Evolutionary conservation across 1,140 invertebrate species (phyloP), one percentile per base, ranked within the genome.

Genomic region (Mamestra configurata): DNA sequence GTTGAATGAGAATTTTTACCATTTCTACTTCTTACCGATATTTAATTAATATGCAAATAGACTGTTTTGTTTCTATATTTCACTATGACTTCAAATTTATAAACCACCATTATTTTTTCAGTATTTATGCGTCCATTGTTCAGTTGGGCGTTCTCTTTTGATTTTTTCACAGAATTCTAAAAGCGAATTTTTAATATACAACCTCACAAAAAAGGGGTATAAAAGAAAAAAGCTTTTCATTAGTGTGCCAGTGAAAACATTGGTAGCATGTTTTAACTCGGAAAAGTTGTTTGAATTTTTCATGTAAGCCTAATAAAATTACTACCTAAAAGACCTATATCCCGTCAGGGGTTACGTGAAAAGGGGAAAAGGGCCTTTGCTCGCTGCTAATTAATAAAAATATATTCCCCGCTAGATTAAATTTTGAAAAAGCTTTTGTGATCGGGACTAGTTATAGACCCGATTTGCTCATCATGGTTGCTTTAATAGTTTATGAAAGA

Each of bases 201-300:
- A 46, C 8, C 2, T 7, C 46, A 71, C 68, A 71, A 71, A 71
- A n/a, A 71, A 71, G 46, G 46, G 43, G 22, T 22, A 55, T 53
- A 73, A 55, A 57, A 73, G 71, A 57, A 73, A 72, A 76, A 76
- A 27, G 73, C 43, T 64, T 64, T 76, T 76, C 73, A 76, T 76
- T 64, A 61, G 40, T 49, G 73, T 49, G n/a, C 55, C 31, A 73
- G 43, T 31, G 20, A 49, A 76, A 76, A 64, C 55, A 76, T 76
- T 64, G 40, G 57, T 27, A 76, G 43, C 27, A 22, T 43, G 73
- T 49, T 61, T 73, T 61, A 76, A 64, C 57, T 31, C 57, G 22
- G 55, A 61, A 76, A 76, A 49, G 22, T 76, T 46, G 37, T 40
- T 31, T 46, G 55, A 64, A 76, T 64, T 76, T 76, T 76, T 76